A percentile compares a stretch with the other conserved stretches of the same genome.
Evolutionary conservation across 2,888 invertebrate species (phyloP).

Genomic region (Malthinus flaveolus): DNA sequence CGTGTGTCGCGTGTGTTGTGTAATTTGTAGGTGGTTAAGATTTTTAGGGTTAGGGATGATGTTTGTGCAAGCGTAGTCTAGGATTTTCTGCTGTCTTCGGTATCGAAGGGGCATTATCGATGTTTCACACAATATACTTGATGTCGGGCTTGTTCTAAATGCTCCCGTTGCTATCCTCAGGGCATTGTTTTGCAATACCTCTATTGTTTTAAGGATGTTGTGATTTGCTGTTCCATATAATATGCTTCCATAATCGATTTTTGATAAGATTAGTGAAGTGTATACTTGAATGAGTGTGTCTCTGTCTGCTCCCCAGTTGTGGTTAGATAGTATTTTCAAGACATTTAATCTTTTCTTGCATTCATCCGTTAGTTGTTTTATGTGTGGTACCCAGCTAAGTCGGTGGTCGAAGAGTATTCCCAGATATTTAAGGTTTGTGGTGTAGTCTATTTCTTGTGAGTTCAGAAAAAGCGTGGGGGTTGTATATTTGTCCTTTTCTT

Average conservation of each 20-base stretch:
- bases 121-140: background rate
- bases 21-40: background rate
- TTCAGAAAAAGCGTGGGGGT: background rate
- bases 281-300: background rate
- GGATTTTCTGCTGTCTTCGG: background rate
- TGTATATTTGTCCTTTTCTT: background rate
- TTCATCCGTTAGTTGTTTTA: slow-evolving; percentile 12
- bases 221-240: background rate
- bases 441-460: background rate
- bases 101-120: background rate
- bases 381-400: slow-evolving; percentile 24
- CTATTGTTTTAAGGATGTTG: background rate
- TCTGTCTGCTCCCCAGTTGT: background rate
- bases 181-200: background rate
- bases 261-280: background rate
- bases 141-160: background rate
- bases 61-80: background rate
- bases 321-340: background rate
- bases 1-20: no score
- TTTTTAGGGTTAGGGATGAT: slow-evolving; percentile 2
- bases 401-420: slow-evolving; percentile 26
- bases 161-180: background rate
- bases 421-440: slow-evolving; percentile 14
- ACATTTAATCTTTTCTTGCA: background rate
- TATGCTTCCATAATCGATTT: background rate